Base-by-base conservation (phyloP, 2,888 invertebrate genomes). In the Nineta flava region DNA sequence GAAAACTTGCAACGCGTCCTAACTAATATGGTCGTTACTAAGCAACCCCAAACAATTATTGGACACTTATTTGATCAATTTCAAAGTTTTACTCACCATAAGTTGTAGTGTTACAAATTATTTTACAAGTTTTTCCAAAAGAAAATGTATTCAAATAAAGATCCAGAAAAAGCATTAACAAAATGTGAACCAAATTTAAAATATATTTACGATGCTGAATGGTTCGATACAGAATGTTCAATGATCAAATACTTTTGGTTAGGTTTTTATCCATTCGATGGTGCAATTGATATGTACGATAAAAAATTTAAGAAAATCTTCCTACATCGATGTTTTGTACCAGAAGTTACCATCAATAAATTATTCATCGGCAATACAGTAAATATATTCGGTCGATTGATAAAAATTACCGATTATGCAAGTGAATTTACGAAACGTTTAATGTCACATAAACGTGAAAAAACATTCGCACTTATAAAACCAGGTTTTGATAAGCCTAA, bases 211-310 rank as follows among this genome's bases (percentile, higher is more conserved):
- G 65, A 79, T 51, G 85, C 84, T 2, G 90, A 92, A 69, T 94
- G 91, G 91, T 88, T 81, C 61, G 93, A 93, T 62, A 77, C 79
- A 56, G 79, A 84, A 59, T 81, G 87, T 0, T 79, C 79, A 40
- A 72, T 84, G 13, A 67, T 80, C 17, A 80, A 85, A 57, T 78
- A 79, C 53, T 92, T 87, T 64, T 74, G 80, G 58, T 67, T 93
- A 46, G 81, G 81, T 57, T 93, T 76, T 63, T 88, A 79, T 64
- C 80, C 83, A 2, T 72, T 70, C 46, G 91, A 92, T 63, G 77
- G 79, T 57, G 81, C 86, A 0, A 66, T 92, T 26, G 92, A 93
- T 73, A 76, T 94, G 6, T 67, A 56, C 55, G 67, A 68, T 54
- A 57, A 55, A 17, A 63, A 63, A 31, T 50, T 58, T 4, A 62